These are phyloP conservation scores for Drosophila orosa DNA, from an alignment of 1,140 invertebrate genomes.

Conservation along the genomic window DNA sequence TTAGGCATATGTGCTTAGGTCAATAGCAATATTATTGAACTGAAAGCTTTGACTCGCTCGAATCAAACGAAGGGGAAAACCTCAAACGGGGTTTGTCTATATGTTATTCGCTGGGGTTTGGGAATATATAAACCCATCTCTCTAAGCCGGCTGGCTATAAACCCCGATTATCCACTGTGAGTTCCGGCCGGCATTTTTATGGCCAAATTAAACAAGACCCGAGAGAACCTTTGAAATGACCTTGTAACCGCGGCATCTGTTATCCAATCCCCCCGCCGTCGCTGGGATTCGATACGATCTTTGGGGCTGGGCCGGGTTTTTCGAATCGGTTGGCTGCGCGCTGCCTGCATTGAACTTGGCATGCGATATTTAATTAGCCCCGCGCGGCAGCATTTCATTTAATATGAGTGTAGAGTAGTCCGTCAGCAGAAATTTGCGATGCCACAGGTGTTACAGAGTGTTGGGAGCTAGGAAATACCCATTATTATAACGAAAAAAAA, in stretches of 20 bases:
- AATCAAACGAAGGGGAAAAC: background rate
- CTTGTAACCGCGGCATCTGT: constrained; percentile 13
- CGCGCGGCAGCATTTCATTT: constrained; percentile 27
- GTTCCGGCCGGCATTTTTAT: constrained; percentile 10
- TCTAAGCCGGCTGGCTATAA: background rate
- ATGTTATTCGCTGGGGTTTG: background rate
- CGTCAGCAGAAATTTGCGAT: constrained; percentile 1
- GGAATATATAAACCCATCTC: background rate
- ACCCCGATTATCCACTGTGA: background rate
- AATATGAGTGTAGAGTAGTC: constrained; percentile 22
- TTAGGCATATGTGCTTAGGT: background rate
- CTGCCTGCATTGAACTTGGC: constrained; percentile 63
- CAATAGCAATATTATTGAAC: background rate
- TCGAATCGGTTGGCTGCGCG: constrained; percentile 28
- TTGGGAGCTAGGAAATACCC: background rate
- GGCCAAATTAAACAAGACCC: constrained; percentile 2
- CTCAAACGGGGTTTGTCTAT: background rate
- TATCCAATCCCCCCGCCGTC: constrained; percentile 2
- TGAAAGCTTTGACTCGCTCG: constrained; percentile 2
- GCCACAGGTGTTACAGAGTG: background rate
- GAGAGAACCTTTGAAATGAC: constrained; percentile 28
- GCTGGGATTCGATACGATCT: constrained; percentile 21
- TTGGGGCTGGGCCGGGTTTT: constrained; percentile 1
- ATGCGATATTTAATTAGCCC: constrained; percentile 63
- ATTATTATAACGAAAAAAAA: background rate